These are phyloP conservation scores for Lasioglossum vierecki DNA, from an alignment of 2,888 invertebrate species.

Conservation along the genomic window DNA sequence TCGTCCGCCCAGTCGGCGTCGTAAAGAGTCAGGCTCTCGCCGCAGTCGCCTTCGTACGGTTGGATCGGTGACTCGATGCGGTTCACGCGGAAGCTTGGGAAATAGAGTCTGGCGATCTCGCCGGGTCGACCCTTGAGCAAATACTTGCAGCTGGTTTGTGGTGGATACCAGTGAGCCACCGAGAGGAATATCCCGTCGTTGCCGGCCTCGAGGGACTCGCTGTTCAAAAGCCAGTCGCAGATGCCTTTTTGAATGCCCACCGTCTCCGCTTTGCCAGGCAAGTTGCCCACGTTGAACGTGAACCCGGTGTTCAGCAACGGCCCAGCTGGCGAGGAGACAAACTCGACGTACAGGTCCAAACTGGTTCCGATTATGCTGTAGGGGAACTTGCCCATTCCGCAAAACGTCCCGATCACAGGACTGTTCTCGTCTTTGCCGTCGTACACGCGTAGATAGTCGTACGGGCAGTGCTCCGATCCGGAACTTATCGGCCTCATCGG, in stretches of 20 bases:
- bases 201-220: slow-evolving; percentile 91
- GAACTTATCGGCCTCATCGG: slow-evolving; percentile 96
- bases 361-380: slow-evolving; percentile 97
- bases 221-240: slow-evolving; percentile 95
- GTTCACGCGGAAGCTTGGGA: slow-evolving; percentile 95
- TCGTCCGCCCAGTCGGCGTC: slow-evolving; percentile 95
- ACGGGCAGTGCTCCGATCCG: slow-evolving; percentile 94
- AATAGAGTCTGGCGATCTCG: slow-evolving; percentile 95
- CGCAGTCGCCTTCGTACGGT: slow-evolving; percentile 94
- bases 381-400: slow-evolving; percentile 96
- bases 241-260: slow-evolving; percentile 94
- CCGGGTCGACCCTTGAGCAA: slow-evolving; percentile 94
- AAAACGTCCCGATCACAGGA: slow-evolving; percentile 95
- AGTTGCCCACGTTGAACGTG: slow-evolving; percentile 97
- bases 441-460: slow-evolving; percentile 95
- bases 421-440: slow-evolving; percentile 95
- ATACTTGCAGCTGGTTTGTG: slow-evolving; percentile 96
- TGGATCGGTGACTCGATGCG: slow-evolving; percentile 94
- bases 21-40: slow-evolving; percentile 95
- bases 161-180: slow-evolving; percentile 97
- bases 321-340: slow-evolving; percentile 94
- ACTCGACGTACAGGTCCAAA: slow-evolving; percentile 94
- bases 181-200: slow-evolving; percentile 96
- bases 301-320: slow-evolving; percentile 96
- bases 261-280: slow-evolving; percentile 96